These are phyloP conservation scores for Andricus grossulariae DNA, from an alignment of 1,140 invertebrate species.

Conservation along the genomic window DNA sequence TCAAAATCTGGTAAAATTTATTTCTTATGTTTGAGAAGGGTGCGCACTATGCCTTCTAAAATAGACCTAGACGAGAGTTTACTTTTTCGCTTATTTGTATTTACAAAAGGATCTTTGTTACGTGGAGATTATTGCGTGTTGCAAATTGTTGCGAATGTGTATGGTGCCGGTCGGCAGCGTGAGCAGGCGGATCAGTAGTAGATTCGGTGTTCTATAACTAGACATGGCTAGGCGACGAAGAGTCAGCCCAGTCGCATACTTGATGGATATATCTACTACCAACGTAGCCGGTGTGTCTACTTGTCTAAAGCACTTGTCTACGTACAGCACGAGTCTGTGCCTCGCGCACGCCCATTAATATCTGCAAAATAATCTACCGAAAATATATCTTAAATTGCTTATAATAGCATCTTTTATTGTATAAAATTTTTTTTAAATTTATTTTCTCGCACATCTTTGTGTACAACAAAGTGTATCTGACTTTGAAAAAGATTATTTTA, in stretches of 20 bases:
- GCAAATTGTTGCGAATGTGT: background rate
- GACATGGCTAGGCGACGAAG: slow-evolving; percentile 13
- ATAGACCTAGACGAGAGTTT: background rate
- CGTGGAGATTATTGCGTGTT: background rate
- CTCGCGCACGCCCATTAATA: no score
- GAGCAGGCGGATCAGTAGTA: slow-evolving; percentile 19
- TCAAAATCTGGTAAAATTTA: no score
- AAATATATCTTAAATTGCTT: background rate
- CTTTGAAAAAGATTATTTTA: no score
- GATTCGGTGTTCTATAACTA: slow-evolving; percentile 31
- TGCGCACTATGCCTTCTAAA: background rate
- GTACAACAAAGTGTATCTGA: no score
- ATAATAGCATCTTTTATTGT: no score
- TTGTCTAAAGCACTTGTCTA: background rate
- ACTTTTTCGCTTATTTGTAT: background rate
- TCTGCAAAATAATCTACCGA: background rate
- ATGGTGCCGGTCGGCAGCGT: background rate
- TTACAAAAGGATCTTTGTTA: background rate
- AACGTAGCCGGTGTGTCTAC: background rate
- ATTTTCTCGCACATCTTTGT: no score
- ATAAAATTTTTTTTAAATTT: no score
- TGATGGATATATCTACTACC: slow-evolving; percentile 28
- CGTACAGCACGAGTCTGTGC: background rate
- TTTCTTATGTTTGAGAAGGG: no score
- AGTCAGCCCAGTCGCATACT: slow-evolving; percentile 24